Base-by-base conservation (phyloP, 2,888 invertebrate species). In the Lissonota sp. region DNA sequence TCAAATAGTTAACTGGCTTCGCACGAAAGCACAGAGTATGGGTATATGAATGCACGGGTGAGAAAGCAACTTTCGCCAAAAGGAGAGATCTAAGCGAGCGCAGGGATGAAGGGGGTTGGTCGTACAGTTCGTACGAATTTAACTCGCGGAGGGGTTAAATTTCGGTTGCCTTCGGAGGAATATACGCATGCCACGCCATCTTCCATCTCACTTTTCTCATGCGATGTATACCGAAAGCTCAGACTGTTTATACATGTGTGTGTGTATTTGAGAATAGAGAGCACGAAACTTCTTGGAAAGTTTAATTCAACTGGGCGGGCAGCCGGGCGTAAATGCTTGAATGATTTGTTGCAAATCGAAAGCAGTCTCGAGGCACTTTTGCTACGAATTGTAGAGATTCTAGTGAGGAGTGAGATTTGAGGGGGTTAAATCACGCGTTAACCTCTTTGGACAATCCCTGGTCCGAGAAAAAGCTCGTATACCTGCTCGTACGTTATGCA, bases 311-410 rank as follows among this genome's bases (percentile, higher is more conserved):
- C 89, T 86, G 87, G 86, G 86, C 84, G 88, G 83, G 83, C 87
- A 90, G 87, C 84, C 85, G 87, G 84, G 89, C 86, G 90, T 89
- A 85, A 90, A 89, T 86, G 84, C 84, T 84, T 86, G 88, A 89
- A 90, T 90, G 89, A 90, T 89, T 90, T 89, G 89, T 89, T 88
- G 88, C 88, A 86, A 90, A 90, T 90, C 88, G 88, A 90, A 88
- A 89, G 83, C 86, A 77, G 81, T 78, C 83, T 71, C 71, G 77
- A 42, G 62, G 76, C 74, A 83, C 82, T 83, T 83, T 84, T 79
- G 74, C 71, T 67, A 66, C 62, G 66, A 26, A 26, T 26, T 26
- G 73, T 70, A 69, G 73, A 66, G 67, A 73, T 63, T 73, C 57
- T n/a, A 26, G 60, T 4, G 57, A 37, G 14, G 16, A 14, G 26